phyloP scores from a whole-genome alignment of 2,888 invertebrate genomes.

The Drosophila anomalata region DNA sequence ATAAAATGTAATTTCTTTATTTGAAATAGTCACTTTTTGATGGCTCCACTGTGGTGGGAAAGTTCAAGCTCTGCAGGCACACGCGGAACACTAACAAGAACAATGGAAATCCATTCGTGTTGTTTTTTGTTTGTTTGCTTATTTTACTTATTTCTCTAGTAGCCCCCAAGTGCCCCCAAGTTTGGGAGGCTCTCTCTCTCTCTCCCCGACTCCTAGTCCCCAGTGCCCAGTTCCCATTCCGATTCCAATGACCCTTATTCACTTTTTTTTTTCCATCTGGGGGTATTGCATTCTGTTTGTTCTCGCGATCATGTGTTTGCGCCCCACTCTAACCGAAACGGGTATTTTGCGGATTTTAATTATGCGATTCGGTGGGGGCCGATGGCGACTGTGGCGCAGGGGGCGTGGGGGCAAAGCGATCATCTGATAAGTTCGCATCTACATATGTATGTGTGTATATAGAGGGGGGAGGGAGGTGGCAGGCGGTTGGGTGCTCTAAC shows the following conservation, averaged over 20 bases:
- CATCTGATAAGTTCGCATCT: conserved; percentile 42
- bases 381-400: conserved; percentile 9
- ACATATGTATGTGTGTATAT: background rate
- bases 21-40: background rate
- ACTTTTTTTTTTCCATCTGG: conserved; percentile 7
- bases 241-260: conserved; percentile 62
- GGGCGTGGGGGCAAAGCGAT: conserved; percentile 20
- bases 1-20: too few relatives aligned
- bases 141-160: conserved; percentile 33
- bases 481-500: background rate
- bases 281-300: conserved; percentile 42
- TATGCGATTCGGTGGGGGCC: conserved; percentile 32
- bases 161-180: conserved; percentile 45
- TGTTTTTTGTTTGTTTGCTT: conserved; percentile 54
- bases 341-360: conserved; percentile 49
- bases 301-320: conserved; percentile 58
- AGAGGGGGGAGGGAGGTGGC: background rate
- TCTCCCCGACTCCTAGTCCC: conserved; percentile 14
- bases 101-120: conserved; percentile 33
- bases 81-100: conserved; percentile 33
- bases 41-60: conserved; percentile 38
- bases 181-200: conserved; percentile 40
- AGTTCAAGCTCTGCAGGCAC: conserved; percentile 45
- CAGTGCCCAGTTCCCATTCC: conserved; percentile 16
- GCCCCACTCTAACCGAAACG: conserved; percentile 42